Base-by-base conservation (phyloP, 2,888 invertebrate species). In the Halictus ligatus region DNA sequence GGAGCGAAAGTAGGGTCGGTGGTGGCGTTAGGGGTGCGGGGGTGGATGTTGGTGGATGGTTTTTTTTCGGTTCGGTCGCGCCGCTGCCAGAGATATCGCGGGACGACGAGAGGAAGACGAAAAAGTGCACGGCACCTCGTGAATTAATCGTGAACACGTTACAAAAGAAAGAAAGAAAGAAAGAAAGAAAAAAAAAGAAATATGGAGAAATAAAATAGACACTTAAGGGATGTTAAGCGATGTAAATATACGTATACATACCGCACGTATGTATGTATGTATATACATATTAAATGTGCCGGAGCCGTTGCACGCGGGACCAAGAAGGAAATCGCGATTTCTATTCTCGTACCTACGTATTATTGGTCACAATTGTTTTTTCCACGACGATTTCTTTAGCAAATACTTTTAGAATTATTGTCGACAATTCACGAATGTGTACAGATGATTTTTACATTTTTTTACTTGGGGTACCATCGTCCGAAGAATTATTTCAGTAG, bases 181-280 rank as follows among this genome's bases (percentile, higher is more conserved):
- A 21, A 29, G 8, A 35, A 18, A 35, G 6, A 15, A 18, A 1
- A 15, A 64, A 67, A 10, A 7, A 67, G 18, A 35, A 67, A 40
- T 21, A 67, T 35, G 21, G 67, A 21, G 35, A 72, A 21, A 80
- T 64, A 80, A 75, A 75, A 81, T 84, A 82, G 73, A 72, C 69
- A 83, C 72, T 83, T 81, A 78, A 78, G 87, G 76, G 72, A 89
- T 86, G 81, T 81, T 88, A 84, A 88, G 88, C 78, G 76, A 84
- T 79, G 88, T 83, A 88, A 67, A 88, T 80, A 82, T 84, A 81
- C 69, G 60, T 88, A 83, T 85, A 85, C 78, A 85, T 69, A 82
- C 48, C 46, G 71, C 21, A 75, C 29, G 46, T 46, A 35, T 50
- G 43, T 58, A 78, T 54, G 58, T 78, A 72, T 58, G 46, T 72